Evolutionary conservation across 1,140 invertebrate species (phyloP), one percentile per base, ranked within the genome.

Genomic region (Drosophila sulfurigaster): DNA sequence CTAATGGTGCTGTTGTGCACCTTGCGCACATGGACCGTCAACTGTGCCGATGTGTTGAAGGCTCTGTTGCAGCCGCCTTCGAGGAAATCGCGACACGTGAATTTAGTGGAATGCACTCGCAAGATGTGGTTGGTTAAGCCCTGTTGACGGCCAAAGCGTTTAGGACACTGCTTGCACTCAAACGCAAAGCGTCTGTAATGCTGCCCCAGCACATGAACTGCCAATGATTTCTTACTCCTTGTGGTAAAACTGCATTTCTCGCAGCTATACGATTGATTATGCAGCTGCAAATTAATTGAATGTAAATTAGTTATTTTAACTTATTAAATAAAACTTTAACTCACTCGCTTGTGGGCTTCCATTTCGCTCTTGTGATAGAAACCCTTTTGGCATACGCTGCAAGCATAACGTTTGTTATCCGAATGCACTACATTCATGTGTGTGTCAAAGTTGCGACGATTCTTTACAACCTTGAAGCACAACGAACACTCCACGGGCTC

Each of bases 301-400:
- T 0, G 10, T 3, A 30, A 1, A 15, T 15, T 16, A 13, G 5
- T 43, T 10, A 6, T 43, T 10, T 7, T 3, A 35, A 41, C n/a
- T 1, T 15, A 7, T 1, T 1, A 11, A 35, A 20, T 3, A 11
- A 2, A 3, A 1, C 20, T 11, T 7, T n/a, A 13, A 54, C 1
- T 69, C 13, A 90, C 86, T 64, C 51, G 77, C 46, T 90, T 78
- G 58, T 92, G 89, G 1, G 72, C 68, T 38, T 91, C 81, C 71
- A 76, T 78, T 78, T 92, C 91, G 38, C 91, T 91, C 5, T 85
- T 90, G 70, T 92, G 79, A 63, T 80, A 92, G 49, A 91, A 92
- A 1, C 91, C 91, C 28, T 92, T 92, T 1, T 92, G 11, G 11
- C 91, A 92, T 8, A 80, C 65, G n/a, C 45, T 43, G 58, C 91